Evolutionary conservation across 2,888 invertebrate genomes (phyloP).

Genomic region (Patella caerulea): DNA sequence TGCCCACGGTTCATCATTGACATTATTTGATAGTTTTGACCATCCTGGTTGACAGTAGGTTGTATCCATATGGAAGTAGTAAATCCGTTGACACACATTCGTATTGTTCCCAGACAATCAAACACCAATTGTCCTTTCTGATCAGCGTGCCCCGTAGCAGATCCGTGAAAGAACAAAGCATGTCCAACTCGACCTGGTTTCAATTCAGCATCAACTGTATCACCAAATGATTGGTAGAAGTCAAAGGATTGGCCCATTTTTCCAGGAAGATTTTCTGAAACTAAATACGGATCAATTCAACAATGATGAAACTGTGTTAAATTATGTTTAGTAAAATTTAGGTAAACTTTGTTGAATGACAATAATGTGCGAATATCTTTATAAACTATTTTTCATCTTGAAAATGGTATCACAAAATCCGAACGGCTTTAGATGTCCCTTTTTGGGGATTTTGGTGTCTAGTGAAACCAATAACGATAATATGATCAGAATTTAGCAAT

Average conservation of each 20-base stretch:
- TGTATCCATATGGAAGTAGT: constrained; percentile 34
- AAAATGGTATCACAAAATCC: too few species aligned
- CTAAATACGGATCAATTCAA: constrained; percentile 6
- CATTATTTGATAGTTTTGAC: constrained; percentile 13
- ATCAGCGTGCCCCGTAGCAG: neutral
- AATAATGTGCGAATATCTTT: too few species aligned
- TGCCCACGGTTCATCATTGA: constrained; percentile 16
- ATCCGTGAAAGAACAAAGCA: constrained; percentile 8
- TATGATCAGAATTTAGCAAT: too few species aligned
- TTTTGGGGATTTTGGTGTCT: too few species aligned
- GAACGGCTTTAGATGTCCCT: too few species aligned
- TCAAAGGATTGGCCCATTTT: constrained; percentile 20
- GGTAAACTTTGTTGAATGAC: too few species aligned
- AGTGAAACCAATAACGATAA: too few species aligned
- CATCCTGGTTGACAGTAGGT: constrained; percentile 11
- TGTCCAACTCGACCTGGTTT: constrained; percentile 19
- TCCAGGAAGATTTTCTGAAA: neutral
- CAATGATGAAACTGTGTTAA: neutral
- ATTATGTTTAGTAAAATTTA: too few species aligned
- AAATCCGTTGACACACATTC: constrained; percentile 32
- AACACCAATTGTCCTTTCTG: constrained; percentile 30
- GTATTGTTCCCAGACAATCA: constrained; percentile 34
- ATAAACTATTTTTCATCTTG: too few species aligned
- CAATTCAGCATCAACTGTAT: neutral
- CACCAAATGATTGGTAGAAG: neutral